Base-by-base conservation (phyloP, 2,113 vertebrate species). In the Limnothrissa miodon region DNA sequence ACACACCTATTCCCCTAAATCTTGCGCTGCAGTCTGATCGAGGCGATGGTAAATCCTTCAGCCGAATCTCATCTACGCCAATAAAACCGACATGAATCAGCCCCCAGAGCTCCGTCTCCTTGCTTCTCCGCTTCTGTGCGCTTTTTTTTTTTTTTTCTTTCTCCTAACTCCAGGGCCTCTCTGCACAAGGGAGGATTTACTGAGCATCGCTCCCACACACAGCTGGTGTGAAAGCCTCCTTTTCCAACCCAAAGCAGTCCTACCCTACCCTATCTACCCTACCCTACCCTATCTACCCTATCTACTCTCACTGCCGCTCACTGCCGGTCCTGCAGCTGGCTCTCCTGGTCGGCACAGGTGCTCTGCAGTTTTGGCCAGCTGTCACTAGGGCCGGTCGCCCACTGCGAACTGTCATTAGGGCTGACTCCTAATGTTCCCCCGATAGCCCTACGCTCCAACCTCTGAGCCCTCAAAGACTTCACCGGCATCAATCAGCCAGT, bases 1-100 rank as follows among this genome's bases (percentile, higher is more conserved):
- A 36, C 62, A 17, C 56, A 25, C 33, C 39, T 42, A 56, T n/a
- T 11, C 59, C 59, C 59, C 2, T 74, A 74, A 74, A 74, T 29
- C 8, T 74, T 53, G 74, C 70, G 84, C 86, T 56, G 0, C 13
- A 5, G 51, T 82, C 83, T 82, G 44, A 88, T 86, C 39, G 80
- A 84, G 74, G 83, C 45, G 81, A 80, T 45, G 79, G 85, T 90
- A 90, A 88, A 89, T 91, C 87, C 84, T 84, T 87, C 45, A 78
- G 10, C 81, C 80, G 15, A 9, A 59, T 89, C 85, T 87, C 83
- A 83, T 87, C 59, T 51, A 39, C 13, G 83, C 81, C 51, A 81
- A 83, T 87, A 83, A 87, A 88, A 87, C 80, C 51, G 45, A 83
- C 42, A 87, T 90, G 84, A 90, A 88, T 89, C 81, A 85, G 51